These are phyloP conservation scores for Ferdinandea cuprea DNA, from an alignment of 2,888 invertebrate genomes.

Conservation along the genomic window DNA sequence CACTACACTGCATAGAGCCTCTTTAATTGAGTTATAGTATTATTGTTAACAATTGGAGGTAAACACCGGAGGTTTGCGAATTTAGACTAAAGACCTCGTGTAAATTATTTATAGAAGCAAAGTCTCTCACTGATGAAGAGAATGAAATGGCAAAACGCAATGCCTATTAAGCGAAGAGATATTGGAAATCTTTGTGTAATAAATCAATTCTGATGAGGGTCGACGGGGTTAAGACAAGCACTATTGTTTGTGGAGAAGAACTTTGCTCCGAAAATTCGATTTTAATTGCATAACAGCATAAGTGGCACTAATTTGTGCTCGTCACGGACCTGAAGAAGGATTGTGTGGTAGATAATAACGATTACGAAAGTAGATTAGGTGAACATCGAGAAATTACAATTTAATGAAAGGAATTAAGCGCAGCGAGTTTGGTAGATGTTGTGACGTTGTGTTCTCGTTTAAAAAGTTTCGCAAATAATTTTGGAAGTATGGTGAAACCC, in stretches of 20 bases:
- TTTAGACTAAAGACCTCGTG: conserved; percentile 23
- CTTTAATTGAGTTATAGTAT: conserved; percentile 34
- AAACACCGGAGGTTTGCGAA: conserved; percentile 20
- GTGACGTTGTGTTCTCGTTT: too few species aligned
- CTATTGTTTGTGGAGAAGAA: not conserved
- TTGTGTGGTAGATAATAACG: too few species aligned
- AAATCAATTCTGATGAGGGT: conserved; percentile 52
- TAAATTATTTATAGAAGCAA: conserved; percentile 45
- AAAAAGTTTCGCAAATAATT: too few species aligned
- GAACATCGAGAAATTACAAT: too few species aligned
- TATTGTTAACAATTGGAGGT: conserved; percentile 37
- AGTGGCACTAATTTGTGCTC: not conserved
- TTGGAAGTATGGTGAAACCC: too few species aligned
- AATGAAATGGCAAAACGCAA: not conserved
- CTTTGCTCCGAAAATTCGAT: conserved; percentile 25
- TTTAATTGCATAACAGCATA: conserved; percentile 26
- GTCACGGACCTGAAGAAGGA: not conserved
- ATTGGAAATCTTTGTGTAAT: conserved; percentile 31
- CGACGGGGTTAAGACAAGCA: conserved; percentile 1
- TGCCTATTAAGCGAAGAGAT: not conserved
- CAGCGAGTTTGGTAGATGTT: too few species aligned
- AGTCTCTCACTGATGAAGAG: not conserved
- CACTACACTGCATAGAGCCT: not conserved
- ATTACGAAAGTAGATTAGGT: too few species aligned
- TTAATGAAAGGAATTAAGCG: too few species aligned